Conservation (phyloP, 1,140 invertebrate genomes). For the Portunus trituberculatus region DNA sequence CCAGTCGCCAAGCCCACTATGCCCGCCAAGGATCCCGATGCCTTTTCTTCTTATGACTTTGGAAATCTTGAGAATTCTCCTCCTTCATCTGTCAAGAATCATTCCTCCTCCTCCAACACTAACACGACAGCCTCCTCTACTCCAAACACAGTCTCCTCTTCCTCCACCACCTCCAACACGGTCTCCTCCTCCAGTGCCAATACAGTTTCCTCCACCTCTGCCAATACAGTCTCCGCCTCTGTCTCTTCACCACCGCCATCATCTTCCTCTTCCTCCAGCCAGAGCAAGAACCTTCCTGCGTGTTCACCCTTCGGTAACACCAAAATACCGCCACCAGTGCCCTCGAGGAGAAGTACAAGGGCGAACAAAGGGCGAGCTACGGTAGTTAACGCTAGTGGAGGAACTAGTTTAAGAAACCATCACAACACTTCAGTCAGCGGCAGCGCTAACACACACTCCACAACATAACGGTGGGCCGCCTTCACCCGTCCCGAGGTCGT, state of each 20-base stretch:
- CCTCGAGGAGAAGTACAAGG: neutral
- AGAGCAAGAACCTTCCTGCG: neutral
- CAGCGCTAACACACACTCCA: neutral
- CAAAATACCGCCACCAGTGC: slow-evolving; percentile 37
- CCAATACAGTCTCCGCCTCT: neutral
- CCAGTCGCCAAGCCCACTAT: neutral
- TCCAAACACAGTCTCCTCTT: neutral
- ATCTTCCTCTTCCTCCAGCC: neutral
- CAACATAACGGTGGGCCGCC: slow-evolving; percentile 59
- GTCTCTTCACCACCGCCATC: slow-evolving; percentile 9
- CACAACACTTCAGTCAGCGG: neutral
- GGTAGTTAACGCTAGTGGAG: neutral
- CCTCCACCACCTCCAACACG: slow-evolving; percentile 15
- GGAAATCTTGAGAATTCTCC: neutral
- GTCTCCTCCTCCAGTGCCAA: slow-evolving; percentile 2
- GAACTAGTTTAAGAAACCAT: neutral
- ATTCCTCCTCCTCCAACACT: neutral
- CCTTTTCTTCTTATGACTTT: slow-evolving; percentile 37
- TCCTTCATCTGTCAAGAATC: neutral
- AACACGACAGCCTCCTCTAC: neutral
- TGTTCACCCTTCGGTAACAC: slow-evolving; percentile 27
- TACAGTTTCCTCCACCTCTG: neutral
- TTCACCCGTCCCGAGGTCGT: slow-evolving; percentile 64
- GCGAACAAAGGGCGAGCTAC: neutral
- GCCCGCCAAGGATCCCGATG: neutral